Evolutionary conservation across 2,888 invertebrate species (phyloP), one percentile per base, ranked within the genome.

Genomic region (Ophion costatus): DNA sequence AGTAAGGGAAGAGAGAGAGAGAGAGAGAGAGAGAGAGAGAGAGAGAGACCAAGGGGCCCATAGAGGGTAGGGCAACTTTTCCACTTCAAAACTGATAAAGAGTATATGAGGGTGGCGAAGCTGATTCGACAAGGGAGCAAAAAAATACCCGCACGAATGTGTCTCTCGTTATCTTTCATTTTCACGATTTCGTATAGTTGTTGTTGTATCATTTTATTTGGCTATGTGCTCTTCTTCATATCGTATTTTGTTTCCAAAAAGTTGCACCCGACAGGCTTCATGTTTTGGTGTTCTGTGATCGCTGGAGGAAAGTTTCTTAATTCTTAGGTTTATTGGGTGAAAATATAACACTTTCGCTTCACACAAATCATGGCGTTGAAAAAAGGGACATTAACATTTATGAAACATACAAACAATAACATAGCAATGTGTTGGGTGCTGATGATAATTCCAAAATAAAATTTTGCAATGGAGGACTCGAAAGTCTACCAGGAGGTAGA

Each of bases 131-230:
- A 75, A 74, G 75, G 70, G 79, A 63, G 73, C n/a, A 77, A 71
- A 66, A 64, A 70, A 56, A 67, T 51, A 61, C 66, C 59, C 29
- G 7, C 11, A 51, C 56, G 45, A 78, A 64, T 29, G 57, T 78
- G 74, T 81, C 67, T 80, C 77, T 69, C 38, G 73, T 64, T 76
- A 73, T 66, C 67, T 71, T 38, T 61, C 61, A 83, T 87, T 80
- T 78, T 74, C 83, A 82, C 61, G 51, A 64, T 75, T 61, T 67
- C 66, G 78, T 56, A 9, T 76, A 83, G 82, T 85, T 84, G 80
- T 81, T 82, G 88, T 88, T 88, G 80, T 51, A 51, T 59, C 59
- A 59, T 59, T 20, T 59, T 83, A 87, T 51, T 51, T 51, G 14
- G 17, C 51, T 17, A 51, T 17, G 11, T 17, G 51, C 3, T 51